Base-by-base conservation (phyloP, 2,113 vertebrate genomes). In the Oncorhynchus kisutch region DNA sequence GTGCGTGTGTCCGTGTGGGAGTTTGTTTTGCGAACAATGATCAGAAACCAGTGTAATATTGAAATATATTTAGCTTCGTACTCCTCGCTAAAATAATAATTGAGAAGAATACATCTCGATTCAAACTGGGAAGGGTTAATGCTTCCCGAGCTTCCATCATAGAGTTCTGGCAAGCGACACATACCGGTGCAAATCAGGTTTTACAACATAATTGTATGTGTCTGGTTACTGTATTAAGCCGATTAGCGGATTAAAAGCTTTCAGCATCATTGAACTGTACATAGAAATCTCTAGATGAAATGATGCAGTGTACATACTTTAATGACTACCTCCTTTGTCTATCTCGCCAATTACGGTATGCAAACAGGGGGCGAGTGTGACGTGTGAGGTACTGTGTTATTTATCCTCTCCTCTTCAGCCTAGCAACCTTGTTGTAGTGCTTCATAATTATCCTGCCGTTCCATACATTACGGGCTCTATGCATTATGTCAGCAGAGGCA, bases 191-290 rank as follows among this genome's bases (percentile, higher is more conserved):
- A 70, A 45, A 72, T 72, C 71, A 51, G 51, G 73, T 77, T 84
- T 84, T 77, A 81, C 82, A 79, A 85, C 75, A 77, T 82, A 85
- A 85, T 82, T 85, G 81, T 80, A 85, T 71, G 69, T 81, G 71
- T 80, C 51, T 62, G 73, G 65, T 29, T 24, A 16, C 74, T 54
- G 51, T 80, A 54, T 73, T 68, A 78, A 76, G 72, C 79, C 76
- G 67, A 75, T 77, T 73, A 74, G 68, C 45, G 76, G 81, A 83
- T 86, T 86, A 86, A 79, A 54, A 72, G 71, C 78, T 86, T 82
- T 83, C 78, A 79, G 72, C 59, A 71, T 83, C 78, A 81, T 81
- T 86, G 81, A 74, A 83, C 81, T 86, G 81, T 78, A 83, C 81
- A 76, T 66, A 57, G 73, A 73, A 72, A 80, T 73, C 65, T 71